Base-by-base conservation (phyloP, 2,797 vertebrate genomes). In the Microhierax caerulescens region DNA sequence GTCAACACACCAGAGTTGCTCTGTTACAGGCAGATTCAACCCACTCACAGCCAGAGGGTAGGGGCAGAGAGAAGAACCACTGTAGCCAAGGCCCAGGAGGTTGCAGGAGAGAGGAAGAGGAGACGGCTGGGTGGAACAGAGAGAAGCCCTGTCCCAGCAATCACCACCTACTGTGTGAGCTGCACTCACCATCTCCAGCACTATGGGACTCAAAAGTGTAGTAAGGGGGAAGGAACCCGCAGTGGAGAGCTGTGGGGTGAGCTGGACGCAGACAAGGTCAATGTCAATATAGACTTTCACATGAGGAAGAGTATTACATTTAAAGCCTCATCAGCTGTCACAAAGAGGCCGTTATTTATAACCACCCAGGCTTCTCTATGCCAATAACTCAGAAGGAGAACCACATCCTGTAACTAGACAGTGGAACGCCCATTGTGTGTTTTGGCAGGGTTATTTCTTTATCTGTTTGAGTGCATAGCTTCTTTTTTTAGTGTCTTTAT, bases 381-480 rank as follows among this genome's bases (percentile, higher is more conserved):
- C 78, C 68, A 96, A 2, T 73, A 87, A 70, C 78, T 95, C 78
- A 41, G 84, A 70, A 90, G 0, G 21, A 92, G 78, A 95, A 85
- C 84, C 87, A 95, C 91, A 95, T 96, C 93, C 94, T 95, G 78
- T 74, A 94, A 37, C 36, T 9, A 92, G 83, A 34, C 75, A 83
- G 88, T 50, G 54, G 45, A 86, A 95, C 6, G 0, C 75, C 78
- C 60, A 50, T 73, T 90, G 74, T 83, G 75, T 93, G 30, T 54
- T 87, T 93, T 96, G 95, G 78, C 75, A 96, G 86, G 5, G 53
- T 80, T 91, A 77, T 48, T 69, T 94, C 78, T 68, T 91, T 95
- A 94, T 88, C 94, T 94, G 32, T 78, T 86, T 54, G 41, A 93
- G 54, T 30, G 12, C 23, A 47, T 36, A 48, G 32, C 59, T 80